Evolutionary conservation across 1,140 invertebrate species (phyloP).

Genomic region (Drosophila varians): DNA sequence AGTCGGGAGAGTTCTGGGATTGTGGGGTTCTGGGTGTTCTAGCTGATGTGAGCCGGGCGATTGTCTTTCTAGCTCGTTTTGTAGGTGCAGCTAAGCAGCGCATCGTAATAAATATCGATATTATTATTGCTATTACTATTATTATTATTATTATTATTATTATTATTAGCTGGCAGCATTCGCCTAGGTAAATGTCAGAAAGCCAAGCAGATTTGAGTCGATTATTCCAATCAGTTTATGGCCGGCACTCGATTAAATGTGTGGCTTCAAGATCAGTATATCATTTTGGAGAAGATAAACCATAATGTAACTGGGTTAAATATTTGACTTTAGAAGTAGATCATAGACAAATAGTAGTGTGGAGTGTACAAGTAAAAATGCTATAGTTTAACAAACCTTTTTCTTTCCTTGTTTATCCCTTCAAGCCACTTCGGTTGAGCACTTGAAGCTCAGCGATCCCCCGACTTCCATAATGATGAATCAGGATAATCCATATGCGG

Average conservation of each 20-base stretch:
- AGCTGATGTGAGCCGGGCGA: slow-evolving; percentile 20
- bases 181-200: slow-evolving; percentile 33
- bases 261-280: slow-evolving; percentile 10
- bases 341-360: background rate
- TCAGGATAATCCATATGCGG: slow-evolving; percentile 83
- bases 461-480: slow-evolving; percentile 68
- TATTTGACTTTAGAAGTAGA: background rate
- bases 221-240: slow-evolving; percentile 15
- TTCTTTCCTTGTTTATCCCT: slow-evolving; percentile 14
- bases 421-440: slow-evolving; percentile 26
- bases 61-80: slow-evolving; percentile 28
- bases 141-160: slow-evolving; percentile 25
- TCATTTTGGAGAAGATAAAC: slow-evolving; percentile 14
- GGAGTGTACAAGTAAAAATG: too few relatives aligned
- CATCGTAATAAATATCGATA: slow-evolving; percentile 47
- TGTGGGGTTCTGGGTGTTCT: slow-evolving; percentile 23
- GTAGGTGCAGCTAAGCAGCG: slow-evolving; percentile 46
- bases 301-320: background rate
- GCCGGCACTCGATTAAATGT: slow-evolving; percentile 20
- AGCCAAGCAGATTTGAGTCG: slow-evolving; percentile 21
- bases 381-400: background rate
- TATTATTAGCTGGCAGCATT: slow-evolving; percentile 32
- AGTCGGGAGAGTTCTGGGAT: background rate
- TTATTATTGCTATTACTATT: slow-evolving; percentile 37
- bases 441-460: background rate